Evolutionary conservation across 2,888 invertebrate genomes (phyloP), one percentile per base, ranked within the genome.

Genomic region (Phasia obesa): DNA sequence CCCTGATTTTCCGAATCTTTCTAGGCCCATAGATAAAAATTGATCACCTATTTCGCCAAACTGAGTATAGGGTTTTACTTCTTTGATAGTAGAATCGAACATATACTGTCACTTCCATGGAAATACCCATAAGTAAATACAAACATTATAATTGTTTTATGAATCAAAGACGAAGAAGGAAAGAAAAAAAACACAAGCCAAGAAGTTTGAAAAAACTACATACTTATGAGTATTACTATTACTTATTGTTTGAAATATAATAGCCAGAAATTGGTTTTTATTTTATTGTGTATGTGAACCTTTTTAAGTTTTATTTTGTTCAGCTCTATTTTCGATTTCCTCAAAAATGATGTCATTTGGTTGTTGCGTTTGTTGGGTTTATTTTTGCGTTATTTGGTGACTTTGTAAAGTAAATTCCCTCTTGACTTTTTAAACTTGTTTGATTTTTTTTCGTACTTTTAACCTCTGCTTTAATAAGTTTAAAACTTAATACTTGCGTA

Each of bases 291-390:
- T 35, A 5, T 11, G 11, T 35, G 11, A 35, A 19, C n/a, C n/a
- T 31, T 13, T 55, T 35, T 74, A 25, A 47, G 15, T 19, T 25
- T 47, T 35, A 49, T 74, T 13, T 25, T 64, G n/a, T n/a, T 23
- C n/a, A 21, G 7, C 38, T 44, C 42, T 27, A 44, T 53, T n/a
- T n/a, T 53, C 44, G 44, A 44, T 44, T n/a, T 23, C 31, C 53
- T 42, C 51, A 64, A 74, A 65, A 65, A 57, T 75, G 57, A 75
- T 65, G 75, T 75, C 75, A 75, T 65, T 75, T 35, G 3, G 53
- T 75, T 65, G 7, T 47, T 25, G 23, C 13, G 17, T 27, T 11
- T 25, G 4, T 49, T 21, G 21, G 5, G 11, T 35, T 35, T 35
- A n/a, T 31, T 21, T 71, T 49, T 49, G 60, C 38, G 19, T 70